A percentile compares a stretch with the other conserved stretches of the same genome.
Conservation (phyloP, 1,140 invertebrate genomes). For the Camponotus floridanus region DNA sequence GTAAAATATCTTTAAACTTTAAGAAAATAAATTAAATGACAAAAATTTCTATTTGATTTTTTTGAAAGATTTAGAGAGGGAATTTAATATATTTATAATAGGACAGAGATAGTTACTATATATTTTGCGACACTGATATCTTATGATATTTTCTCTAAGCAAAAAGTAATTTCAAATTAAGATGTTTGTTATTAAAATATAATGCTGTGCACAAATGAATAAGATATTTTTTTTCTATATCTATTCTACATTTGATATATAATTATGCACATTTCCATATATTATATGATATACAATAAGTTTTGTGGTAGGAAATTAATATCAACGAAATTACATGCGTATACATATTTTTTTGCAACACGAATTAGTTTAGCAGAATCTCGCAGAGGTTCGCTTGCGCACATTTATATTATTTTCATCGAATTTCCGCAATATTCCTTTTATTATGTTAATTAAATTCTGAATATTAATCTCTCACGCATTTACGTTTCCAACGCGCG, state of each 20-base stretch:
- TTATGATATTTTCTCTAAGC: background rate
- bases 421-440: constrained; percentile 53
- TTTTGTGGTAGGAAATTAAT: background rate
- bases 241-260: constrained; percentile 6
- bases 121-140: too few species aligned
- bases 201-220: background rate
- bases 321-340: constrained; percentile 2
- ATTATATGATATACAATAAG: background rate
- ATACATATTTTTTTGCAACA: background rate
- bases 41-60: too few species aligned
- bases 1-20: too few species aligned
- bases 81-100: too few species aligned
- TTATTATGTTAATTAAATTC: constrained; percentile 64
- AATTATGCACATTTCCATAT: background rate
- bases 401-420: constrained; percentile 38
- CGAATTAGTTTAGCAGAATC: constrained; percentile 17
- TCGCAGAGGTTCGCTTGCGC: background rate
- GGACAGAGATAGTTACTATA: too few species aligned
- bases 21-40: too few species aligned
- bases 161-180: background rate
- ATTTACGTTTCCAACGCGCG: constrained; percentile 27
- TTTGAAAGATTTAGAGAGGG: too few species aligned
- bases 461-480: constrained; percentile 47
- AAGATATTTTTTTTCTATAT: background rate
- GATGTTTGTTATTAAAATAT: background rate